Conservation (phyloP, 2,113 vertebrate species). For the Mobula birostris region DNA sequence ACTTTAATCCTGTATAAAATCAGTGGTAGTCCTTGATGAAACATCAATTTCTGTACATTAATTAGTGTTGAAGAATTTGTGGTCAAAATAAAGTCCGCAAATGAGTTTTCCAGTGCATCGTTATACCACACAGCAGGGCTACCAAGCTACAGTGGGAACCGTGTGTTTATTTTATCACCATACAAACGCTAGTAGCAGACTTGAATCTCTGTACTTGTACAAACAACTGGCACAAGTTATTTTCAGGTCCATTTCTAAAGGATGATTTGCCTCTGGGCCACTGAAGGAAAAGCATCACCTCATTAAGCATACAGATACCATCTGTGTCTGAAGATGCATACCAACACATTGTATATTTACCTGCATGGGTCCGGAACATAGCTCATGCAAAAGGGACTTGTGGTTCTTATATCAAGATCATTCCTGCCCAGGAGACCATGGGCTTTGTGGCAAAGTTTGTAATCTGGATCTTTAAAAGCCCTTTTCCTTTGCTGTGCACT, state of each 20-base stretch:
- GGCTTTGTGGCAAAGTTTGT: too few relatives aligned
- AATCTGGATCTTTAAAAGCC: too few relatives aligned
- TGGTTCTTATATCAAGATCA: neutral
- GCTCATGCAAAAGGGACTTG: neutral
- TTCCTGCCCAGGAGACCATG: too few relatives aligned
- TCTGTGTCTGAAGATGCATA: neutral
- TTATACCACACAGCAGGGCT: neutral
- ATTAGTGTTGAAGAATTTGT: slow-evolving; percentile 17
- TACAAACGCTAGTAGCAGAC: neutral
- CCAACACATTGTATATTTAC: neutral
- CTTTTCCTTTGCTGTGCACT: too few relatives aligned
- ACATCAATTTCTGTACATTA: neutral
- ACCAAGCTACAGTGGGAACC: neutral
- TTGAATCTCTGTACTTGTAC: neutral
- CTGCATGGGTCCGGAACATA: neutral
- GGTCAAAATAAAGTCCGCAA: neutral
- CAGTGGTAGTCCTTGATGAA: neutral
- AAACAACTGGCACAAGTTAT: neutral
- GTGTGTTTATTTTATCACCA: neutral
- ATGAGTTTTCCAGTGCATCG: neutral
- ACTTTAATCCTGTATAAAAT: neutral
- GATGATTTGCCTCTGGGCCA: neutral
- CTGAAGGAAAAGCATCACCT: neutral
- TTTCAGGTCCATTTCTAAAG: neutral
- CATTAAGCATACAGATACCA: neutral